phyloP scores from a whole-genome alignment of 2,888 invertebrate species.

The Caprella mutica region DNA sequence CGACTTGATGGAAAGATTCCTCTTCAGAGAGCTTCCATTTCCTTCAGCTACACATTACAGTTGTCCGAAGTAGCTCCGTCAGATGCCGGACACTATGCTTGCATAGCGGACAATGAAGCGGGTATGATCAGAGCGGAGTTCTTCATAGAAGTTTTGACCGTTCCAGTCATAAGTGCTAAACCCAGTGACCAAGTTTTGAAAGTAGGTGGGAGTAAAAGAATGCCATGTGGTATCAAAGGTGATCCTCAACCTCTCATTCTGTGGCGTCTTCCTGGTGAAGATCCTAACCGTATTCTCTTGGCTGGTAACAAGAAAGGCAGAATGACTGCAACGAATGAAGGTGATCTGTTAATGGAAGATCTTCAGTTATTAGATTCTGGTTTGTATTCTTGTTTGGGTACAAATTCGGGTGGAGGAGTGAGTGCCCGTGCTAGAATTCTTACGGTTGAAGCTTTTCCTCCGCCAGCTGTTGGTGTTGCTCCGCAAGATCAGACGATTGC shows the following conservation, averaged over 20 bases:
- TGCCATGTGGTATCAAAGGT: conserved; percentile 78
- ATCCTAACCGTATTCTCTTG: conserved; percentile 15
- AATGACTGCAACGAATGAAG: conserved; percentile 36
- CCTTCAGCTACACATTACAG: conserved; percentile 51
- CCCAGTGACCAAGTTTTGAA: conserved; percentile 75
- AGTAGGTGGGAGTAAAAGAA: conserved; percentile 69
- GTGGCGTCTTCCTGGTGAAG: conserved; percentile 52
- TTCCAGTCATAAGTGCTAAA: conserved; percentile 71
- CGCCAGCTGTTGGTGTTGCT: conserved; percentile 77
- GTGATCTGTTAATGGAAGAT: conserved; percentile 65
- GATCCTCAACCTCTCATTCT: conserved; percentile 78
- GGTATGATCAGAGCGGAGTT: conserved; percentile 75
- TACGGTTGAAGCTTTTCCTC: conserved; percentile 58
- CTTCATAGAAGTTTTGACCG: conserved; percentile 59
- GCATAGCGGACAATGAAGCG: conserved; percentile 79
- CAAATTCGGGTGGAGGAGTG: conserved; percentile 76
- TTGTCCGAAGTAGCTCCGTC: conserved; percentile 68
- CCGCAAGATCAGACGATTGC: conserved; percentile 77
- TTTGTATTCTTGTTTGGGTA: conserved; percentile 76
- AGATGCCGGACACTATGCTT: conserved; percentile 80
- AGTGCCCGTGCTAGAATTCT: conserved; percentile 73
- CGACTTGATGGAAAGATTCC: conserved; percentile 65
- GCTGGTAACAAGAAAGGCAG: conserved; percentile 19
- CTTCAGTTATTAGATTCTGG: conserved; percentile 74
- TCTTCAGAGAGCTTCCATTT: conserved; percentile 56